phyloP scores from a whole-genome alignment of 2,113 vertebrate species.

The Typhlomys cinereus region DNA sequence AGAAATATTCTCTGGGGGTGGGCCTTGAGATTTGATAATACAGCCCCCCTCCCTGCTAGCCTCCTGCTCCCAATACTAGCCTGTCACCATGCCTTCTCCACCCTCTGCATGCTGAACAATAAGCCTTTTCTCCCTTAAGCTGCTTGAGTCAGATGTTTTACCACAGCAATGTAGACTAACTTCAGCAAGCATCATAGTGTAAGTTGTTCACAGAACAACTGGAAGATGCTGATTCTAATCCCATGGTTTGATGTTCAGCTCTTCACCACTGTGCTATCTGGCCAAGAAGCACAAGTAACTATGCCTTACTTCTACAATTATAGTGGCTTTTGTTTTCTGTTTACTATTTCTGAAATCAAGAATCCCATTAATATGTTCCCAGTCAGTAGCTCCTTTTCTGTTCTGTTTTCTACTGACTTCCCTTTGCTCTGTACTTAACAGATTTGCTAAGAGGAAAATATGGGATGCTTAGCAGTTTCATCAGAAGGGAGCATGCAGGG shows the following conservation, averaged over 20 bases:
- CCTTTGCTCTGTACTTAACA: not conserved
- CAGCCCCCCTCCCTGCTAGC: no score
- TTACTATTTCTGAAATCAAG: not conserved
- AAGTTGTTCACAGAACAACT: not conserved
- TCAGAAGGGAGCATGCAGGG: no score
- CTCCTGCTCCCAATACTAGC: no score
- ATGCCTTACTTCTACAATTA: rapidly evolving
- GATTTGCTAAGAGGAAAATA: not conserved
- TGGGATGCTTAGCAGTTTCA: not conserved
- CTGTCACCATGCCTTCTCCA: no score
- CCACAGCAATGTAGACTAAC: no score
- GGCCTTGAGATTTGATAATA: no score
- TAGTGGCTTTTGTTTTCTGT: not conserved
- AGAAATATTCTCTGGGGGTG: no score
- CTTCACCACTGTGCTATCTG: not conserved
- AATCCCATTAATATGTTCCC: not conserved
- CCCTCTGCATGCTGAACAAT: no score
- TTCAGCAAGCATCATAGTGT: no score
- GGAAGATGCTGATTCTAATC: not conserved
- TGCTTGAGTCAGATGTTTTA: no score
- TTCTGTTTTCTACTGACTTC: no score
- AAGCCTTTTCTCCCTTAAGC: no score
- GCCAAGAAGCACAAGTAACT: not conserved
- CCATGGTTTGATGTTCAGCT: not conserved
- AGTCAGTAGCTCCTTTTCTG: not conserved